Evolutionary conservation across 1,140 invertebrate genomes (phyloP), one percentile per base, ranked within the genome.

Genomic region (Drosophila serrata): DNA sequence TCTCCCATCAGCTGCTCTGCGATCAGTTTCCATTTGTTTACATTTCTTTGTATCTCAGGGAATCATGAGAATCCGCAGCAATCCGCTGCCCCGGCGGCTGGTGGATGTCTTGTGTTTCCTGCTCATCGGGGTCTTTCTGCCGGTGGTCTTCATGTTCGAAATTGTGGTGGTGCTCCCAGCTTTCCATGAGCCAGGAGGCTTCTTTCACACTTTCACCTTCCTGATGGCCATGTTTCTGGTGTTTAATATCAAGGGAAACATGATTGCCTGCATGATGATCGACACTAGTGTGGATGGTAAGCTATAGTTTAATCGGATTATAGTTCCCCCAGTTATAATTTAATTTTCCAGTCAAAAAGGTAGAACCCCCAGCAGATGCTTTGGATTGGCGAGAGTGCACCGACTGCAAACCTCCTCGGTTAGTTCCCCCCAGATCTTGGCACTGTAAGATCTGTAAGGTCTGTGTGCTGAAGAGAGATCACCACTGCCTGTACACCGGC

Each of bases 401-500:
- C 0, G 33, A n/a, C 0, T 90, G 90, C 27, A 55, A 2, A n/a
- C 51, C 51, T 6, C 95, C 98, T 90, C 93, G 94, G 15, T 84
- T 96, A 17, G 93, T 95, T 4, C 98, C 98, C n/a, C 97, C 97
- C 17, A 93, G 98, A 70, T 96, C 98, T 1, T 98, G 97, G 95
- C 98, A 99, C 92, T 99, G 98, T 87, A 93, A 94, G 51, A 94
- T 93, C 37, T 99, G 98, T 81, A 92, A 94, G 70, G 92, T 93
- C 19, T 99, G 98, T 88, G 96, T 99, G 45, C 90, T 98, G 27
- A 98, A 98, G 91, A 94, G 98, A 72, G 98, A 99, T 92, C 98
- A 99, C 93, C 98, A 99, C 91, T 99, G 98, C 92, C 95, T 96
- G 31, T 99, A 99, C 92, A 96, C 96, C 15, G 96, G 96, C 6